Conservation (phyloP, 2,797 vertebrate species). For the Malurus splendens region DNA sequence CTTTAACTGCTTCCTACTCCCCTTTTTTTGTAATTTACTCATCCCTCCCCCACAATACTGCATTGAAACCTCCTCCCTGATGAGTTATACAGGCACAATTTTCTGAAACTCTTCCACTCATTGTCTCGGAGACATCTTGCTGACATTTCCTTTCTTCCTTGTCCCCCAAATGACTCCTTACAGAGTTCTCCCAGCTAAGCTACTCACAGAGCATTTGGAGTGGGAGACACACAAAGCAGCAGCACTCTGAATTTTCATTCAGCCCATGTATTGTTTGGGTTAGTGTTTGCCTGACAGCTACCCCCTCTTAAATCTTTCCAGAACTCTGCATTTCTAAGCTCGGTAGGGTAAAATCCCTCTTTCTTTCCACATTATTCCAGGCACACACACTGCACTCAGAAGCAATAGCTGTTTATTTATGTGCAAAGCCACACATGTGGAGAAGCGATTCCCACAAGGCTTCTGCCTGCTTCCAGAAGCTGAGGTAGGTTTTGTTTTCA, state of each 20-base stretch:
- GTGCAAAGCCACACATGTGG: conserved; percentile 26
- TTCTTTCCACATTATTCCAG: conserved; percentile 5
- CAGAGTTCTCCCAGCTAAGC: background rate
- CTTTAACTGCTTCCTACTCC: background rate
- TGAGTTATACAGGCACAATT: background rate
- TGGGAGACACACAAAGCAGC: background rate
- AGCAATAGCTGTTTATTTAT: conserved; percentile 44
- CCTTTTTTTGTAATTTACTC: background rate
- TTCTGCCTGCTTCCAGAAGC: conserved; percentile 7
- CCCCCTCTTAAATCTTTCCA: conserved; percentile 8
- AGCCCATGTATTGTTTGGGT: conserved; percentile 31
- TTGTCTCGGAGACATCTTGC: background rate
- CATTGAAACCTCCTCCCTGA: background rate
- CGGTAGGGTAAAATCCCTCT: background rate
- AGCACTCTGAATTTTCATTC: background rate
- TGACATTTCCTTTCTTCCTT: conserved; percentile 46
- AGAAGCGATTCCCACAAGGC: background rate
- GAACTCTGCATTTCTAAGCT: conserved; percentile 10
- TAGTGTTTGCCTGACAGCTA: conserved; percentile 28
- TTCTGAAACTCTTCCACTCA: conserved; percentile 46
- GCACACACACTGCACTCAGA: conserved; percentile 20
- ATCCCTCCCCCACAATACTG: background rate
- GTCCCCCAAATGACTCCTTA: conserved; percentile 1
- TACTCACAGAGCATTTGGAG: background rate
- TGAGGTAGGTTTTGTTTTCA: background rate